Evolutionary conservation across 1,140 invertebrate species (phyloP).

Genomic region (Pissodes strobi): DNA sequence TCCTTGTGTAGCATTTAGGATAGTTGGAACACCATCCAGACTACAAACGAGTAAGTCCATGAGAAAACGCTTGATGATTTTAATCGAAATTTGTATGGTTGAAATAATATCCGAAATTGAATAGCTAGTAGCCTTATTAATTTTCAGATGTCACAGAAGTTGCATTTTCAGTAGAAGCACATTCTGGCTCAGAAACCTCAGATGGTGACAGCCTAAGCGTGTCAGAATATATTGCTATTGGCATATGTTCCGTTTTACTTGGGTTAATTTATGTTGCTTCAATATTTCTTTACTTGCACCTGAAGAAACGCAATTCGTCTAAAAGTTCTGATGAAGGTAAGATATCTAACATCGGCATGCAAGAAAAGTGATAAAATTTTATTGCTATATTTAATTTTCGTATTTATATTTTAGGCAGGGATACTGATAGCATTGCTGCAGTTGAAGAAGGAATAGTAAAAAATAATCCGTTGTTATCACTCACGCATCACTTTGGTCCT

Average conservation of each 20-base stretch:
- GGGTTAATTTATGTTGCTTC: constrained; percentile 83
- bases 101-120: too few species aligned
- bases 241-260: constrained; percentile 75
- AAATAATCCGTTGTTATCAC: constrained; percentile 71
- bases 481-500: constrained; percentile 64
- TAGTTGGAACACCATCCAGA: constrained; percentile 76
- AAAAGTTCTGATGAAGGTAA: constrained; percentile 37
- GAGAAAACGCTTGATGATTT: not conserved
- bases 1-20: constrained; percentile 81
- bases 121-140: too few species aligned
- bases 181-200: constrained; percentile 57
- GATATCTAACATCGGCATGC: too few species aligned
- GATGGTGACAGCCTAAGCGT: constrained; percentile 62
- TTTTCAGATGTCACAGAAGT: constrained; percentile 76
- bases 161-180: constrained; percentile 70
- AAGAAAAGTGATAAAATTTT: too few species aligned
- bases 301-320: constrained; percentile 52
- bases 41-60: constrained; percentile 64
- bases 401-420: constrained; percentile 39
- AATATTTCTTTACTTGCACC: constrained; percentile 78
- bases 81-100: too few species aligned
- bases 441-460: constrained; percentile 69
- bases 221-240: constrained; percentile 80
- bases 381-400: constrained; percentile 25
- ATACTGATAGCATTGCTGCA: constrained; percentile 43